Conservation (phyloP, 2,113 vertebrate species). For the Vireo altiloquus region DNA sequence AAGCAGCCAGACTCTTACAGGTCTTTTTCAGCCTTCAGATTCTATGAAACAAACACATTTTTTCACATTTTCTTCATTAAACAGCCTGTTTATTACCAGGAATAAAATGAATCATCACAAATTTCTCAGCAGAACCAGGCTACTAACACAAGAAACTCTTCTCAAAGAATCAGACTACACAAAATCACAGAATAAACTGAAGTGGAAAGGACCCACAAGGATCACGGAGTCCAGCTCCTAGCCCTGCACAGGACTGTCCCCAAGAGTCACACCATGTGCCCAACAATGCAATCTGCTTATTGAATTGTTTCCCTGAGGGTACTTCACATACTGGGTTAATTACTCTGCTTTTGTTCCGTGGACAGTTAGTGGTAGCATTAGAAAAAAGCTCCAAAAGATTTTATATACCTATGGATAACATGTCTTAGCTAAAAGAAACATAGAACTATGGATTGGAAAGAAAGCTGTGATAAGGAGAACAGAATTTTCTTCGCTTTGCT, state of each 20-base stretch:
- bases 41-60: background rate
- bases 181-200: background rate
- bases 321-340: background rate
- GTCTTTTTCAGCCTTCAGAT: background rate
- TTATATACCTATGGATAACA: background rate
- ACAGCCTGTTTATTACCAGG: background rate
- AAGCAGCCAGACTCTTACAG: fast-evolving
- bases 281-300: background rate
- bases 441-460: background rate
- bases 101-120: background rate
- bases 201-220: background rate
- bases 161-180: background rate
- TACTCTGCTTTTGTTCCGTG: background rate
- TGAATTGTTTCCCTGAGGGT: background rate
- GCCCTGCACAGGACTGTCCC: background rate
- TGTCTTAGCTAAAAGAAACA: background rate
- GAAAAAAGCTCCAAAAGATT: background rate
- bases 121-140: background rate
- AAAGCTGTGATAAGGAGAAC: background rate
- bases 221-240: background rate
- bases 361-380: background rate
- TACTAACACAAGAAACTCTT: background rate
- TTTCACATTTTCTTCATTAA: background rate
- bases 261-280: too few species aligned
- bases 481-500: background rate